phyloP scores from a whole-genome alignment of 1,140 invertebrate genomes.

The Phenacoccus solenopsis region DNA sequence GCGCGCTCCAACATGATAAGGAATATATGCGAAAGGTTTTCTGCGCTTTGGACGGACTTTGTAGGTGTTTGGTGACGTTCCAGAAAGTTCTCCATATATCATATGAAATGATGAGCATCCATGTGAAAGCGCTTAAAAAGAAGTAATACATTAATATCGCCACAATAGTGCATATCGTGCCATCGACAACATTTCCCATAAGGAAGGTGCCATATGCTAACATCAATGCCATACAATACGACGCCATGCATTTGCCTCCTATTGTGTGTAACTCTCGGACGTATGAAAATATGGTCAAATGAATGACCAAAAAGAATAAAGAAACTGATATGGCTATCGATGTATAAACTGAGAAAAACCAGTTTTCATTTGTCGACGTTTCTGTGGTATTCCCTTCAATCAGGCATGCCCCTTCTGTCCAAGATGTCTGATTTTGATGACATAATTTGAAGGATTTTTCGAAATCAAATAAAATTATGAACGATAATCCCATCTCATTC shows the following conservation, averaged over 20 bases:
- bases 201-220: conserved; percentile 38
- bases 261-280: conserved; percentile 39
- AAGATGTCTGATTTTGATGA: no score
- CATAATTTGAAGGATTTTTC: no score
- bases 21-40: conserved; percentile 39
- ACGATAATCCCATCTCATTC: no score
- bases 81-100: conserved; percentile 42
- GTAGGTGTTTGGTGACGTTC: conserved; percentile 38
- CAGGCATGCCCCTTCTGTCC: no score
- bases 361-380: neutral
- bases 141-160: conserved; percentile 39
- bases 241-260: conserved; percentile 40
- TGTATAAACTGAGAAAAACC: neutral
- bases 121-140: conserved; percentile 43
- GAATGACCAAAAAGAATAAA: conserved; percentile 37
- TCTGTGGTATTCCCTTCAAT: no score
- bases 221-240: conserved; percentile 36
- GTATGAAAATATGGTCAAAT: conserved; percentile 36
- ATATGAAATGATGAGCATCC: conserved; percentile 47
- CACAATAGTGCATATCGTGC: conserved; percentile 31
- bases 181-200: conserved; percentile 29
- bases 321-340: conserved; percentile 27
- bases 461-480: no score
- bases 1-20: conserved; percentile 40
- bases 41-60: conserved; percentile 33